A percentile compares a stretch with the other conserved stretches of the same genome.
phyloP scores from a whole-genome alignment of 2,888 invertebrate genomes.

The Helobdella robusta region DNA sequence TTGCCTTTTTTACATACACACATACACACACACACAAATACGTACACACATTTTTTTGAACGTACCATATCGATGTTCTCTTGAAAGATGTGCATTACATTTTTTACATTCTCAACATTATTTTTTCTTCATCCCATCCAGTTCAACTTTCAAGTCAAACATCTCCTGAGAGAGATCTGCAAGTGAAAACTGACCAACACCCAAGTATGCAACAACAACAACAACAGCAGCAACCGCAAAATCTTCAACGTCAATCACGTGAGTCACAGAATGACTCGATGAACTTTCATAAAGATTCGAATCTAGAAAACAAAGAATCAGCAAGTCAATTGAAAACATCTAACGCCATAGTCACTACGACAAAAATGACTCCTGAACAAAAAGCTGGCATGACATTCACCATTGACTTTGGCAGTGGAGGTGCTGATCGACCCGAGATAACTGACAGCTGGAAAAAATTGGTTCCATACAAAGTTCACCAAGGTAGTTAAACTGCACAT shows the following conservation, averaged over 20 bases:
- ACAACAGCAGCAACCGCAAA: too few relatives aligned
- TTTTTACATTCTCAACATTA: background rate
- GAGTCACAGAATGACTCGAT: too few relatives aligned
- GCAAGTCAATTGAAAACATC: too few relatives aligned
- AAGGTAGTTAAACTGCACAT: background rate
- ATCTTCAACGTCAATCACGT: too few relatives aligned
- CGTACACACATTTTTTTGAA: background rate
- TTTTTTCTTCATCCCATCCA: background rate
- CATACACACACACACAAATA: background rate
- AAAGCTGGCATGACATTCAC: constrained; percentile 28
- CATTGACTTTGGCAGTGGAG: constrained; percentile 27
- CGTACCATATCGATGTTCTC: background rate
- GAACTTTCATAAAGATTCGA: too few relatives aligned
- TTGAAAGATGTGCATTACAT: background rate
- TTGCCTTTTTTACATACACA: too few relatives aligned
- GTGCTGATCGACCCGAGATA: constrained; percentile 25
- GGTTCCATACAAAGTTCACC: constrained; percentile 22
- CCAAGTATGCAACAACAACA: background rate
- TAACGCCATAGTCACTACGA: too few relatives aligned
- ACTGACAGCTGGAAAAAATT: constrained; percentile 26
- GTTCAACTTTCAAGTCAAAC: constrained; percentile 9
- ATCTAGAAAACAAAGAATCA: too few relatives aligned
- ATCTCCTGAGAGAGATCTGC: constrained; percentile 8
- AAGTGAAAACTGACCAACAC: background rate
- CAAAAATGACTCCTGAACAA: too few relatives aligned